A percentile compares a stretch with the other conserved stretches of the same genome.
Evolutionary conservation across 2,113 vertebrate genomes (phyloP).

Genomic region (Haliaeetus leucogaster): DNA sequence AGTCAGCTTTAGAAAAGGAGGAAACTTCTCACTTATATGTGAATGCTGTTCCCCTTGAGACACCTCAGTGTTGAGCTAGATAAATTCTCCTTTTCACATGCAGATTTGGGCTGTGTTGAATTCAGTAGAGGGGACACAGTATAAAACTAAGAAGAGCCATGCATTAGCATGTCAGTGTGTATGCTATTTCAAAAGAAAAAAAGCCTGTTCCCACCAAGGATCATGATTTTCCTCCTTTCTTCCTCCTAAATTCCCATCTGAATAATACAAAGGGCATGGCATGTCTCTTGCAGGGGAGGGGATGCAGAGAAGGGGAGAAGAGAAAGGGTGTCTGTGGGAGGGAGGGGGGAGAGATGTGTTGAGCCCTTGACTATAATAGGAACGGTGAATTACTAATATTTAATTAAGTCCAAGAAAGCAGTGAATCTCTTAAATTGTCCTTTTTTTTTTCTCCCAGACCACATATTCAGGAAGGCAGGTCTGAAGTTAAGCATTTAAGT

Average conservation of each 20-base stretch:
- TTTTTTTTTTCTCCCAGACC: neutral
- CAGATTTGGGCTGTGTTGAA: neutral
- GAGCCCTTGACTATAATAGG: neutral
- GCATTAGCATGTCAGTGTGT: neutral
- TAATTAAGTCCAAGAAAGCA: neutral
- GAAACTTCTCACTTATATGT: neutral
- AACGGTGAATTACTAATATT: neutral
- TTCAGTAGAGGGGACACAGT: neutral
- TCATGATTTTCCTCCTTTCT: neutral
- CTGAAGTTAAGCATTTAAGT: neutral
- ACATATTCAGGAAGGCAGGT: neutral
- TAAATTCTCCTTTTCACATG: neutral
- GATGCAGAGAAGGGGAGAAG: neutral
- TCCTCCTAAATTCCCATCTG: neutral
- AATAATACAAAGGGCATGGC: neutral
- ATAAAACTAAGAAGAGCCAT: neutral
- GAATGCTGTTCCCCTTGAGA: neutral
- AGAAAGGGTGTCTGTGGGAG: neutral
- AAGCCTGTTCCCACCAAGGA: neutral
- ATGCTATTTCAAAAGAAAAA: neutral
- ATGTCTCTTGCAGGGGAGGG: neutral
- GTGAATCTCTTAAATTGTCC: neutral
- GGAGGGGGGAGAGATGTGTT: neutral
- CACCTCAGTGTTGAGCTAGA: neutral
- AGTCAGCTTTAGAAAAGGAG: neutral